These are phyloP conservation scores for Ctenochaetus hawaiiensis DNA, from an alignment of 2,797 vertebrate genomes.

Conservation along the genomic window DNA sequence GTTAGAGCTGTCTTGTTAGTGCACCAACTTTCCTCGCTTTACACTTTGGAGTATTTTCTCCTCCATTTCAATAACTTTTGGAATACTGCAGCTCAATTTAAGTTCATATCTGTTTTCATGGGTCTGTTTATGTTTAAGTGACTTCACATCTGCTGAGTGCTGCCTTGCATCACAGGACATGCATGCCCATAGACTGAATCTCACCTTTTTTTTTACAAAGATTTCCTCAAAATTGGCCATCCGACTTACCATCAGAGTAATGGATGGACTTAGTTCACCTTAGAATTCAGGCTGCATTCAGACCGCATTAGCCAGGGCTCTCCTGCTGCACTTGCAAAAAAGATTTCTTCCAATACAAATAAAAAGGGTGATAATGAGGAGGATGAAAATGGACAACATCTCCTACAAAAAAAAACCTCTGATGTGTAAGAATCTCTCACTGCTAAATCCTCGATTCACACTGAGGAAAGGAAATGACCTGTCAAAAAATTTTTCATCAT, in stretches of 20 bases:
- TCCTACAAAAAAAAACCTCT: not conserved
- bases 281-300: slow-evolving; percentile 59
- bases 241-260: slow-evolving; percentile 65
- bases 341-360: slow-evolving; percentile 43
- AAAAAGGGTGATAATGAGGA: slow-evolving; percentile 14
- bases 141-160: slow-evolving; percentile 29
- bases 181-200: slow-evolving; percentile 27
- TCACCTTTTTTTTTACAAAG: slow-evolving; percentile 56
- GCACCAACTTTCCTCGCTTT: slow-evolving; percentile 3
- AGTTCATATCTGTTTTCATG: not conserved
- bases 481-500: not conserved
- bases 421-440: slow-evolving; percentile 13
- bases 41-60: not conserved
- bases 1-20: slow-evolving; percentile 11
- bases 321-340: slow-evolving; percentile 38
- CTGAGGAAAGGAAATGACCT: not conserved
- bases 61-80: not conserved
- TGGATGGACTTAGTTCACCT: slow-evolving; percentile 56
- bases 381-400: slow-evolving; percentile 35
- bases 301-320: slow-evolving; percentile 31
- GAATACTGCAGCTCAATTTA: not conserved
- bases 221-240: slow-evolving; percentile 52
- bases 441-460: slow-evolving; percentile 13
- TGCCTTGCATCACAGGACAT: slow-evolving; percentile 43
- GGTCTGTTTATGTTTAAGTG: slow-evolving; percentile 48